Percentiles rank a stretch among this genome's conserved stretches.
These are phyloP conservation scores for Temnothorax longispinosus DNA, from an alignment of 1,140 invertebrate species.

Conservation along the genomic window DNA sequence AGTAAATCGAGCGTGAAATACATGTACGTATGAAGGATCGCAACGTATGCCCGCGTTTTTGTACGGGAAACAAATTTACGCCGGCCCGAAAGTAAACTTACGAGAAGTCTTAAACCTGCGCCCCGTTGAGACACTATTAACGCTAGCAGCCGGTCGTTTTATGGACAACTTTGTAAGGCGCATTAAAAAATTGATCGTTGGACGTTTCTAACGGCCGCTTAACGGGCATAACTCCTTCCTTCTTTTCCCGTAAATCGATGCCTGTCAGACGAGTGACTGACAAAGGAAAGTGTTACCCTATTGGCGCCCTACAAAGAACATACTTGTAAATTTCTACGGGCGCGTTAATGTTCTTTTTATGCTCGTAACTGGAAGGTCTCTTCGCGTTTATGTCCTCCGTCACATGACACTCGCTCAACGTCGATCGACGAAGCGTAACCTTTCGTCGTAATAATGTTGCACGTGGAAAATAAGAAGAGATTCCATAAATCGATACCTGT, in stretches of 20 bases:
- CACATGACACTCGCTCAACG: slow-evolving; percentile 40
- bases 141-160: slow-evolving; percentile 65
- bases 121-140: slow-evolving; percentile 66
- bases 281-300: slow-evolving; percentile 46
- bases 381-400: slow-evolving; percentile 61
- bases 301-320: slow-evolving; percentile 64
- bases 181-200: slow-evolving; percentile 68
- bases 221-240: slow-evolving; percentile 64
- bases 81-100: slow-evolving; percentile 51
- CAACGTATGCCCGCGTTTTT: slow-evolving; percentile 42
- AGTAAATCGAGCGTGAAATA: background rate
- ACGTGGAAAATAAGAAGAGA: slow-evolving; percentile 49
- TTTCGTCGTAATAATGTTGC: slow-evolving; percentile 46
- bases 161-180: slow-evolving; percentile 68
- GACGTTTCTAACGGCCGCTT: slow-evolving; percentile 65
- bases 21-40: background rate
- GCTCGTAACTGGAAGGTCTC: slow-evolving; percentile 65
- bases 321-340: slow-evolving; percentile 74
- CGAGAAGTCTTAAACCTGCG: slow-evolving; percentile 56
- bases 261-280: slow-evolving; percentile 64
- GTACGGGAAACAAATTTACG: slow-evolving; percentile 37
- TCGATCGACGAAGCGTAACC: slow-evolving; percentile 23
- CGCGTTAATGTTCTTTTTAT: slow-evolving; percentile 74
- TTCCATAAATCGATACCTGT: slow-evolving; percentile 66
- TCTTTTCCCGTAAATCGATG: slow-evolving; percentile 68